Percentiles rank a stretch among this genome's conserved stretches.
These are phyloP conservation scores for Myioborus miniatus DNA, from an alignment of 2,797 vertebrate species.

Conservation along the genomic window DNA sequence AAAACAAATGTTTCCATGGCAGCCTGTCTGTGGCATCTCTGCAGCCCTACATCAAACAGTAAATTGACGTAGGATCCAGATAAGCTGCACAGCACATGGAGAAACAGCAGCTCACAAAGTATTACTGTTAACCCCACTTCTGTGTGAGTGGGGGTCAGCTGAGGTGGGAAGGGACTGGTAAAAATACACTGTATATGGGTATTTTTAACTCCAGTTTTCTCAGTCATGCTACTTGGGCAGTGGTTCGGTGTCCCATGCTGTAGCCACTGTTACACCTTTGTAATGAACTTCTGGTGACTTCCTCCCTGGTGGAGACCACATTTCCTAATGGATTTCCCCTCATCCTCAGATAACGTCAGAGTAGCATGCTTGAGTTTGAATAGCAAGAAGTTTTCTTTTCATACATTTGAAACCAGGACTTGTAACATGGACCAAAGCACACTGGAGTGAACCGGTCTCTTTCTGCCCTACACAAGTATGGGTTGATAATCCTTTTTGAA, in stretches of 20 bases:
- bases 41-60: not conserved
- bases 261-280: not conserved
- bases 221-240: not conserved
- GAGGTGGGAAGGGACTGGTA: not conserved
- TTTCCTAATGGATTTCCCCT: not conserved
- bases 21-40: not conserved
- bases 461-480: not conserved
- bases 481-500: not conserved
- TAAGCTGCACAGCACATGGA: not conserved
- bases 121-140: not conserved
- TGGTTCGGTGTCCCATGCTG: not conserved
- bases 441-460: not conserved
- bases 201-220: not conserved
- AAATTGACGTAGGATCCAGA: not conserved
- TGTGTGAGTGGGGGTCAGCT: not conserved
- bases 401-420: not conserved
- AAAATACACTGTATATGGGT: not conserved
- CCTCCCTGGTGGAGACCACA: not conserved
- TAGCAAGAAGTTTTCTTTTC: not conserved
- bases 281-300: not conserved
- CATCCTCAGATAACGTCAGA: not conserved
- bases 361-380: not conserved
- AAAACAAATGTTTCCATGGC: conserved; percentile 40
- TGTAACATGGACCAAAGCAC: not conserved
- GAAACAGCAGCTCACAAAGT: not conserved